Evolutionary conservation across 2,888 invertebrate genomes (phyloP), one percentile per base, ranked within the genome.

Genomic region (Ectobius pallidus): DNA sequence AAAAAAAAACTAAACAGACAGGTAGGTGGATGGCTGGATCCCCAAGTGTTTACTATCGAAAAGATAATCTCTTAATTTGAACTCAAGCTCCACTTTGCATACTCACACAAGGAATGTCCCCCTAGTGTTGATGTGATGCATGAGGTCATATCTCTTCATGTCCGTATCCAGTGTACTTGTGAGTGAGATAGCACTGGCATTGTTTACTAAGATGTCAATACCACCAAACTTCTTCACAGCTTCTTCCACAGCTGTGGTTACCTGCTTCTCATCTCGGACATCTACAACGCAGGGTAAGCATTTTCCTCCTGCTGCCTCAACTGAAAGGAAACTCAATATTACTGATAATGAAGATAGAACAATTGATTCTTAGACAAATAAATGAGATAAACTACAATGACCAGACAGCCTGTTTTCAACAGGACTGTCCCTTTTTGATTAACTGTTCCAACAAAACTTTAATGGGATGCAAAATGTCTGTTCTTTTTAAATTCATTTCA

Each of bases 71-170:
- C n/a, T n/a, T n/a, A n/a, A n/a, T n/a, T n/a, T n/a, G n/a, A n/a
- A n/a, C n/a, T n/a, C n/a, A n/a, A n/a, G n/a, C n/a, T 34, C 11
- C 34, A 7, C 7, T 34, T 34, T 34, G 3, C 3, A 49, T 30
- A 85, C 91, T 88, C 85, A 97, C 92, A 95, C 94, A 73, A 99
- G 86, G 83, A 94, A 99, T 1, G 98, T 99, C 77, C 98, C 99
- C 78, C 99, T 88, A 0, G 96, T 92, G 84, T 99, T 99, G 78
- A 99, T 91, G 73, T 88, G 89, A 81, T 97, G 94, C 98, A 99
- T 99, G 52, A 99, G 88, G 84, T 99, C 99, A 81, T 95, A 99
- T 83, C 91, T 88, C 85, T 99, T 99, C 97, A 99, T 97, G 46
- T 95, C 92, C 0, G 97, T 97, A 7, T 90, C 85, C 1, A 88